Percentiles rank a stretch among this genome's conserved stretches.
Evolutionary conservation across 2,797 vertebrate species (phyloP).

Genomic region (Xiphophorus birchmanni): DNA sequence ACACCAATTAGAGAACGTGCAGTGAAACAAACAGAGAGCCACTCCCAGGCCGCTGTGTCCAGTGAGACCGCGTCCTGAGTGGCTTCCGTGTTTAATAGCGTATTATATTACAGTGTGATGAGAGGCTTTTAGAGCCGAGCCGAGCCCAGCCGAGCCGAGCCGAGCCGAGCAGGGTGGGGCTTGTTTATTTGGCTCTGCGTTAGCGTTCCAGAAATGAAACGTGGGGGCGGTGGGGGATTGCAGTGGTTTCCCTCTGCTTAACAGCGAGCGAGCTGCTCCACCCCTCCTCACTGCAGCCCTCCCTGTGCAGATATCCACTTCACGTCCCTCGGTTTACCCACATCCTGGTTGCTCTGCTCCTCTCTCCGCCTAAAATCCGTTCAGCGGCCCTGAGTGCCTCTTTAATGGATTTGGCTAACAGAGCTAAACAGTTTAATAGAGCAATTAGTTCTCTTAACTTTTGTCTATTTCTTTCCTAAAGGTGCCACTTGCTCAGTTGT

Average conservation of each 20-base stretch:
- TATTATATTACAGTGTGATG: constrained; percentile 18
- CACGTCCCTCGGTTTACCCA: background rate
- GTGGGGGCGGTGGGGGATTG: constrained; percentile 22
- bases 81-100: background rate
- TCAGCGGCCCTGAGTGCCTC: background rate
- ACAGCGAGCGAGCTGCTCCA: constrained; percentile 46
- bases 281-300: constrained; percentile 47
- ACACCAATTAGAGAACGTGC: background rate
- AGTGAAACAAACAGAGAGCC: constrained; percentile 6
- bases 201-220: constrained; percentile 20
- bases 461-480: background rate
- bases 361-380: background rate
- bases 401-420: background rate
- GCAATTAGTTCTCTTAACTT: background rate
- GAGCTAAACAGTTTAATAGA: background rate
- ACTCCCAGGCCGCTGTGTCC: constrained; percentile 13
- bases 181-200: constrained; percentile 6
- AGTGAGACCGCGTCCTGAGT: background rate
- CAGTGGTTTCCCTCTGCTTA: constrained; percentile 48
- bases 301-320: background rate
- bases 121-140: constrained; percentile 8
- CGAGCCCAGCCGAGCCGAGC: background rate
- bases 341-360: background rate
- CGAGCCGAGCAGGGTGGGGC: constrained; percentile 8
- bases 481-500: background rate